Evolutionary conservation across 2,888 invertebrate species (phyloP).

Genomic region (Lasioglossum marginatum): DNA sequence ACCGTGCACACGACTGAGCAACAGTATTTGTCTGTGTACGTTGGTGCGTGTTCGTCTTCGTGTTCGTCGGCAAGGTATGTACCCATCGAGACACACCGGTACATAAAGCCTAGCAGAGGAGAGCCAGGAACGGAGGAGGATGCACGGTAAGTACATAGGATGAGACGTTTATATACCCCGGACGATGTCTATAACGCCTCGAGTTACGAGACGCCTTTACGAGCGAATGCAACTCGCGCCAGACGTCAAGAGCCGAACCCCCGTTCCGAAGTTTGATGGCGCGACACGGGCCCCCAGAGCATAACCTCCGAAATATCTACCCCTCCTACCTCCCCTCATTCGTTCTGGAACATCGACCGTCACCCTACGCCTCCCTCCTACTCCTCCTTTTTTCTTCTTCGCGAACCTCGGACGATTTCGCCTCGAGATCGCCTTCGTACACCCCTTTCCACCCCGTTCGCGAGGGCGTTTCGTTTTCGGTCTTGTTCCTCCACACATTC

Average conservation of each 20-base stretch:
- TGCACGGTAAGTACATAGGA: slow-evolving; percentile 83
- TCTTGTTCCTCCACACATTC: neutral
- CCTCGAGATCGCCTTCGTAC: neutral
- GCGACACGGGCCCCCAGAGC: slow-evolving; percentile 67
- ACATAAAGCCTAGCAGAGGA: slow-evolving; percentile 30
- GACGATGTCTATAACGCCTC: slow-evolving; percentile 84
- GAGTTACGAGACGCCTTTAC: slow-evolving; percentile 85
- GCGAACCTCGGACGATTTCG: neutral
- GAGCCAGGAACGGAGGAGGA: slow-evolving; percentile 46
- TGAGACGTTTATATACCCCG: slow-evolving; percentile 84
- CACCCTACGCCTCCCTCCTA: neutral
- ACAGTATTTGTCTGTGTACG: neutral
- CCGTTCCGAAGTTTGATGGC: slow-evolving; percentile 74
- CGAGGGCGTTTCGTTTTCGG: neutral
- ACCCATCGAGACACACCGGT: slow-evolving; percentile 18
- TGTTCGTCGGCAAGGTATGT: slow-evolving; percentile 15
- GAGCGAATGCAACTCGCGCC: slow-evolving; percentile 83
- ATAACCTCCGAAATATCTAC: slow-evolving; percentile 76
- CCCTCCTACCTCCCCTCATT: slow-evolving; percentile 46
- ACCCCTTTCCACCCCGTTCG: neutral
- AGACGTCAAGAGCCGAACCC: slow-evolving; percentile 77
- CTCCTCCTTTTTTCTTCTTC: neutral
- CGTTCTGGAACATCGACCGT: slow-evolving; percentile 36
- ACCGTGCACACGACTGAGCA: neutral
- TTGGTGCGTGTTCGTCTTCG: neutral